Evolutionary conservation across 2,888 invertebrate species (phyloP).

Genomic region (Lasioglossum figueresi): DNA sequence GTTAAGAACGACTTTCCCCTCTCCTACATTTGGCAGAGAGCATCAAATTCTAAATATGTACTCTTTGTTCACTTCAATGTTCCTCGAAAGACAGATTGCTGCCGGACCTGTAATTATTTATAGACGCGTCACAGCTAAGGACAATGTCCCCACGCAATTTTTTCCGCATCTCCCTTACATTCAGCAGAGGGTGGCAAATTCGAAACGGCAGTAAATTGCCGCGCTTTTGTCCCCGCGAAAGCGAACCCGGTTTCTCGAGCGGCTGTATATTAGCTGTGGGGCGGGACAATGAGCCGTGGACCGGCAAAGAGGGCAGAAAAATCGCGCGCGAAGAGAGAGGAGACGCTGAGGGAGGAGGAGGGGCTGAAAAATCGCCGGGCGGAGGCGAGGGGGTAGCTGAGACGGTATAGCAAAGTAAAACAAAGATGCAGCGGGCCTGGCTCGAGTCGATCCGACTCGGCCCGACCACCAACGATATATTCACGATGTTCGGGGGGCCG

Average conservation of each 20-base stretch:
- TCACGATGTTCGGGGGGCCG: constrained; percentile 65
- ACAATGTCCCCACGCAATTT: background rate
- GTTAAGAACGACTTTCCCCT: no score
- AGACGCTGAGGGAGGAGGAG: background rate
- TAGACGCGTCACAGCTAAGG: background rate
- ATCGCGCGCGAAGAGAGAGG: constrained; percentile 10
- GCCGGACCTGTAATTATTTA: background rate
- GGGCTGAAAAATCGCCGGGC: constrained; percentile 19
- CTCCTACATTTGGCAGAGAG: no score
- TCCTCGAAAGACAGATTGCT: no score
- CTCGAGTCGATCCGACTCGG: background rate
- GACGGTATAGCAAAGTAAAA: constrained; percentile 42
- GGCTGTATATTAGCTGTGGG: constrained; percentile 37
- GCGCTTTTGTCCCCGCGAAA: constrained; percentile 43
- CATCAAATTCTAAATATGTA: no score
- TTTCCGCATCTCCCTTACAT: background rate
- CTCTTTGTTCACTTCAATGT: no score
- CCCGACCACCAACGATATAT: constrained; percentile 58
- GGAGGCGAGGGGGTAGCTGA: constrained; percentile 18
- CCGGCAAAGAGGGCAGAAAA: constrained; percentile 42
- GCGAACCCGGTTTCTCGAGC: constrained; percentile 52
- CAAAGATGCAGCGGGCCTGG: constrained; percentile 39
- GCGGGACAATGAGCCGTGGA: constrained; percentile 54
- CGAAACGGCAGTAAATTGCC: constrained; percentile 43
- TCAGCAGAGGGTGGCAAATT: background rate